These are phyloP conservation scores for Rutilus rutilus DNA, from an alignment of 2,113 vertebrate species.

Conservation along the genomic window DNA sequence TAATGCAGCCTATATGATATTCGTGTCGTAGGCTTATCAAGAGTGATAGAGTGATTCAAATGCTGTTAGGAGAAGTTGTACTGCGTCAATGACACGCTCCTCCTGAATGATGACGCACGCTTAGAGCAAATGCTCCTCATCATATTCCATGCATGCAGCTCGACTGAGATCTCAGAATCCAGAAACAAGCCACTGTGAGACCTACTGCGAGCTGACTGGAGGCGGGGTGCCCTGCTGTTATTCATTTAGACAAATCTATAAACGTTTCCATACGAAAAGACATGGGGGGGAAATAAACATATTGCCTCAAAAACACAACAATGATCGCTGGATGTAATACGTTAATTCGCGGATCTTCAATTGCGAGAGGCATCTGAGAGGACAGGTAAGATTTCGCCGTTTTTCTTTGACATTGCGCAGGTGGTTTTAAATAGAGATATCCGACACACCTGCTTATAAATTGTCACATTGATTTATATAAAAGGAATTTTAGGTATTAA, in stretches of 20 bases:
- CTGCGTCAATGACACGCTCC: constrained; percentile 45
- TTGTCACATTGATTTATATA: neutral
- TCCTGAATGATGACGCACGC: constrained; percentile 42
- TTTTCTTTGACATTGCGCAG: neutral
- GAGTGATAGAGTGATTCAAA: neutral
- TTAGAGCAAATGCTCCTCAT: constrained; percentile 7
- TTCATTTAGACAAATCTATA: neutral
- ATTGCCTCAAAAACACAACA: neutral
- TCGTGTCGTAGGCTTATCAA: neutral
- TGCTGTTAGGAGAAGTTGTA: constrained; percentile 24
- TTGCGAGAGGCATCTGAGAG: neutral
- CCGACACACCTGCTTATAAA: neutral
- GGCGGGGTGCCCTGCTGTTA: neutral
- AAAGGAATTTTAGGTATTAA: neutral
- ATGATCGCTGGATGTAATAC: neutral
- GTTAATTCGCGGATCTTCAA: neutral
- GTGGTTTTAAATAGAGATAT: neutral
- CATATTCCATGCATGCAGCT: neutral
- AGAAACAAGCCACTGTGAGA: neutral
- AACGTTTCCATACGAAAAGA: neutral
- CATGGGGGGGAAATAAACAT: neutral
- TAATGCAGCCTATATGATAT: neutral
- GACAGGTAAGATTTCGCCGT: constrained; percentile 25
- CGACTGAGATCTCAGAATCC: constrained; percentile 1
- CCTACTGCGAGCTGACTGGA: neutral